Conservation (phyloP, 2,888 invertebrate species). For the Cryptus viduatorius region DNA sequence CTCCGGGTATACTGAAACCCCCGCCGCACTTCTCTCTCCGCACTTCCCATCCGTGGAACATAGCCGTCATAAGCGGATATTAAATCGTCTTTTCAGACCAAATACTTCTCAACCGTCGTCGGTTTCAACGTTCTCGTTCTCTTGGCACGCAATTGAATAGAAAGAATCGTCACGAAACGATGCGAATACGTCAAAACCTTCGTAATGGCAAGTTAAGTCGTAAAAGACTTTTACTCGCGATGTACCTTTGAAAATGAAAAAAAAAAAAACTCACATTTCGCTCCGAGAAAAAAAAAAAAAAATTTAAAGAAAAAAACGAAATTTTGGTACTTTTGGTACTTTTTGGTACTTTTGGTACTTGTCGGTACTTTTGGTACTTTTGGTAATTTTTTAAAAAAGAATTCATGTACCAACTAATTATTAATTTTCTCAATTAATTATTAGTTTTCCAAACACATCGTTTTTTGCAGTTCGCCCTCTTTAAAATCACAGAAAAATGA, state of each 20-base stretch:
- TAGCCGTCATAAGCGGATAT: constrained; percentile 82
- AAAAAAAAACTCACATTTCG: too few relatives aligned
- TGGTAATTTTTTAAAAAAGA: too few relatives aligned
- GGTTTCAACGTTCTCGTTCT: constrained; percentile 3
- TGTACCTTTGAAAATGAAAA: background rate
- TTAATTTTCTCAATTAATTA: too few relatives aligned
- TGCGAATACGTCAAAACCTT: constrained; percentile 16
- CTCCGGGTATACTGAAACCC: constrained; percentile 8
- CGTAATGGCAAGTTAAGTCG: background rate
- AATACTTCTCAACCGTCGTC: constrained; percentile 37
- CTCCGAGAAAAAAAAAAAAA: too few relatives aligned
- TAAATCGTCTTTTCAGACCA: constrained; percentile 70
- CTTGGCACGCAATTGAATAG: constrained; percentile 8
- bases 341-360: too few relatives aligned
- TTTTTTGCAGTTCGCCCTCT: too few relatives aligned
- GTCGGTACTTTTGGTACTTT: too few relatives aligned
- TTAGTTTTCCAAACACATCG: too few relatives aligned
- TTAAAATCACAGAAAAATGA: too few relatives aligned
- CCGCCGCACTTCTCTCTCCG: constrained; percentile 17
- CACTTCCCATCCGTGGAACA: constrained; percentile 72
- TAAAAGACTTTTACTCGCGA: background rate
- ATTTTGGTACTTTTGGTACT: too few relatives aligned
- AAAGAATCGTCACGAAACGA: background rate
- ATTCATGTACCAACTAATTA: too few relatives aligned
- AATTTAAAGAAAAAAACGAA: too few relatives aligned